These are phyloP conservation scores for Styela plicata DNA, from an alignment of 23 tunicate species.

Conservation along the genomic window DNA sequence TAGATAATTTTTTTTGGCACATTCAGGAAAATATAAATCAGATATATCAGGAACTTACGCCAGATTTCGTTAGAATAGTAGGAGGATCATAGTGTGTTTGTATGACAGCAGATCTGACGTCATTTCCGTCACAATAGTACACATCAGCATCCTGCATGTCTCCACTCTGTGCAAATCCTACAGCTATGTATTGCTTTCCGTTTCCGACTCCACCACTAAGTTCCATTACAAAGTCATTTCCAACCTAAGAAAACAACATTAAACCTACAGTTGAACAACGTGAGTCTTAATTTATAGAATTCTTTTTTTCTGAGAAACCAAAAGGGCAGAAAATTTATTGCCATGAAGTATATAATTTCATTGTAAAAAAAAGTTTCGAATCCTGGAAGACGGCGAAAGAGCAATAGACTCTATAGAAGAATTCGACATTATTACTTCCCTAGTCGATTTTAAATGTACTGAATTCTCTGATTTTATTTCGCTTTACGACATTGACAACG, in stretches of 20 bases:
- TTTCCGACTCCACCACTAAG: slow-evolving; percentile 62
- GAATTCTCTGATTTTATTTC: too few species aligned
- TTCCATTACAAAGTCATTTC: slow-evolving; percentile 37
- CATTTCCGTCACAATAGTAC: slow-evolving; percentile 65
- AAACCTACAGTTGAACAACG: too few species aligned
- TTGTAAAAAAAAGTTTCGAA: background rate
- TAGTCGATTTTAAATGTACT: too few species aligned
- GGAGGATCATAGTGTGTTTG: slow-evolving; percentile 4
- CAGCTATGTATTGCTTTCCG: slow-evolving; percentile 47
- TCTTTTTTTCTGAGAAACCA: too few species aligned
- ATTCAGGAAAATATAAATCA: too few species aligned
- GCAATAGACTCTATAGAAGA: too few species aligned
- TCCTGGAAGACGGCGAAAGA: too few species aligned
- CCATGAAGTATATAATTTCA: background rate
- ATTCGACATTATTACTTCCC: too few species aligned
- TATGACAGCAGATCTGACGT: slow-evolving; percentile 40
- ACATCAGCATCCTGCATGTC: slow-evolving; percentile 56
- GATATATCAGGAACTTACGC: background rate
- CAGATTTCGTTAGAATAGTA: background rate
- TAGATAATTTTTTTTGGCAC: too few species aligned
- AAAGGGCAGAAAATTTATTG: too few species aligned
- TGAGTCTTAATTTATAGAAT: too few species aligned
- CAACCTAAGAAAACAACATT: background rate
- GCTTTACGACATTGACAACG: too few species aligned
- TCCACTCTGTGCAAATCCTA: slow-evolving; percentile 40